Evolutionary conservation across 2,888 invertebrate genomes (phyloP), one percentile per base, ranked within the genome.

Genomic region (Tetrapedia diversipes): DNA sequence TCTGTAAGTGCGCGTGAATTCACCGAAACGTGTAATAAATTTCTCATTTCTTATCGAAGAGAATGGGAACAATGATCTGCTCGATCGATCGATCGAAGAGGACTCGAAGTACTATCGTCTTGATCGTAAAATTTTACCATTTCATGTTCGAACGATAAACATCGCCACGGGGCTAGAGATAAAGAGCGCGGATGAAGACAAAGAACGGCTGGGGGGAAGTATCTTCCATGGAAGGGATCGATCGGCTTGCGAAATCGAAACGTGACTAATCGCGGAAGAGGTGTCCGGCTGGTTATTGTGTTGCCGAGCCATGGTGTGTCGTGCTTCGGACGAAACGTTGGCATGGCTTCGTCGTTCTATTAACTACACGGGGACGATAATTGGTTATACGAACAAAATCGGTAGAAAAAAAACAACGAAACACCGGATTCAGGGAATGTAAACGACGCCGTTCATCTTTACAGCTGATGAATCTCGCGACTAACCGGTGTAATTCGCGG

Each of bases 211-310:
- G 59, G 43, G 75, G 51, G 64, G 47, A 54, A 24, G 67, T 57
- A 63, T 69, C 47, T 65, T 70, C 71, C 51, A 57, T 51, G 71
- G 56, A 60, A 56, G 76, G n/a, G 78, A 80, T 82, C 79, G 85
- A 83, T 81, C 79, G 78, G 69, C 59, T 73, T 76, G 57, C 49
- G 85, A 85, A 84, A 84, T 85, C 85, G 79, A 72, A 74, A 79
- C 80, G 81, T 85, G 84, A 84, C 85, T 85, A 82, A 84, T 85
- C 85, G 72, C 66, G 70, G 68, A 71, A 68, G 81, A 45, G 54
- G n/a, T 71, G 67, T n/a, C 59, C 56, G 66, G 54, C 49, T n/a
- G n/a, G n/a, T n/a, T n/a, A n/a, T n/a, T n/a, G n/a, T n/a, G 66
- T 65, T 69, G 67, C 60, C 76, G 57, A 64, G 53, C 65, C n/a